Percentiles rank a stretch among this genome's conserved stretches.
phyloP scores from a whole-genome alignment of 2,888 invertebrate species.

The Athrips mouffetella region DNA sequence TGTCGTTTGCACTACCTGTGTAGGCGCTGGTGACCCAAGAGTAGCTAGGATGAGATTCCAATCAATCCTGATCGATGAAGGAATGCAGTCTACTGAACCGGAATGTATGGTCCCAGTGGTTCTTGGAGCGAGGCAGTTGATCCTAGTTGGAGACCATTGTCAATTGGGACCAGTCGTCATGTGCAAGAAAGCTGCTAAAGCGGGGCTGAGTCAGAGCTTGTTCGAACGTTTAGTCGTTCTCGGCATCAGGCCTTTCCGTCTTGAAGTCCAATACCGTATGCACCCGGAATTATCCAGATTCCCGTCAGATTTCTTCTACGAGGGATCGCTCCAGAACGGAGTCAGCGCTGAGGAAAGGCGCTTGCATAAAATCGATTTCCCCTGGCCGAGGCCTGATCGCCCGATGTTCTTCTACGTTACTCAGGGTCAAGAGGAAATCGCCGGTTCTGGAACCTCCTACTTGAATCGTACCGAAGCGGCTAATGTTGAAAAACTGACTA shows the following conservation, averaged over 20 bases:
- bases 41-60: slow-evolving; percentile 96
- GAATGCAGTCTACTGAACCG: slow-evolving; percentile 97
- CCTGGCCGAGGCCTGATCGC: slow-evolving; percentile 97
- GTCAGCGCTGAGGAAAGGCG: slow-evolving; percentile 97
- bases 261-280: slow-evolving; percentile 99
- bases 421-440: slow-evolving; percentile 99
- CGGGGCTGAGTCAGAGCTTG: slow-evolving; percentile 97
- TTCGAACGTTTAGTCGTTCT: slow-evolving; percentile 98
- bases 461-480: slow-evolving; percentile 98
- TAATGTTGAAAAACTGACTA: slow-evolving; percentile 98
- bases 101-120: slow-evolving; percentile 99
- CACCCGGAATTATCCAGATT: slow-evolving; percentile 98
- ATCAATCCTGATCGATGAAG: slow-evolving; percentile 97
- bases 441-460: slow-evolving; percentile 98
- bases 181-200: slow-evolving; percentile 99
- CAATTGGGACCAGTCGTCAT: slow-evolving; percentile 99
- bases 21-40: slow-evolving; percentile 97
- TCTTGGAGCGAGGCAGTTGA: slow-evolving; percentile 96
- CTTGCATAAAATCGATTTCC: slow-evolving; percentile 94
- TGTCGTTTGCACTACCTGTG: slow-evolving; percentile 99
- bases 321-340: slow-evolving; percentile 98
- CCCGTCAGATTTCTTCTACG: slow-evolving; percentile 99
- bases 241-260: slow-evolving; percentile 96
- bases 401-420: slow-evolving; percentile 99
- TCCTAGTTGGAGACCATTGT: slow-evolving; percentile 99